Percentiles rank a stretch among this genome's conserved stretches.
Evolutionary conservation across 2,888 invertebrate genomes (phyloP).

Genomic region (Dasysyrphus albostriatus): DNA sequence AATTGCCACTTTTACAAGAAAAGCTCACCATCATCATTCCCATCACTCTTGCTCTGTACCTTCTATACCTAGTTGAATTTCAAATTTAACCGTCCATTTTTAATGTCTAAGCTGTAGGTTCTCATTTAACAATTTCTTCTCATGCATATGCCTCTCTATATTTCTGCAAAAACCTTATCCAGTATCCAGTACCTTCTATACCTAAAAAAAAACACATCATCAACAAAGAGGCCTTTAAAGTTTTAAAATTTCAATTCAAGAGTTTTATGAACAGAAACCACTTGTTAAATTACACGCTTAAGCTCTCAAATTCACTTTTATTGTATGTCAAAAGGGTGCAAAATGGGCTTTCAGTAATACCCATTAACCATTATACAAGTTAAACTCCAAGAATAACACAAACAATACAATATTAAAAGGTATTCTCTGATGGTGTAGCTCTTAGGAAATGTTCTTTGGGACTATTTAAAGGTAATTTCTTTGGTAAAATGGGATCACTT

Average conservation of each 20-base stretch:
- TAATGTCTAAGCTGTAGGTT: constrained; percentile 1
- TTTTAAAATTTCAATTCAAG: constrained; percentile 43
- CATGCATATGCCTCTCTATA: background rate
- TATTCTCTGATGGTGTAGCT: constrained; percentile 22
- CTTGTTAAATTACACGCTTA: constrained; percentile 48
- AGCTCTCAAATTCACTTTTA: constrained; percentile 45
- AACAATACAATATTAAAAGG: constrained; percentile 31
- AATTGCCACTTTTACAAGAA: constrained; percentile 47
- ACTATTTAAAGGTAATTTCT: constrained; percentile 12
- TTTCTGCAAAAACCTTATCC: constrained; percentile 1
- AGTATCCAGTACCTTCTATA: background rate
- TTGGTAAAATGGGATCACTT: constrained; percentile 39
- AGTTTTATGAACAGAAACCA: constrained; percentile 25
- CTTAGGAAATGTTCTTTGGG: background rate
- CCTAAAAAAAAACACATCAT: constrained; percentile 3
- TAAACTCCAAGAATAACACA: constrained; percentile 45
- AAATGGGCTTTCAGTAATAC: constrained; percentile 31
- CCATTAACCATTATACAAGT: constrained; percentile 40
- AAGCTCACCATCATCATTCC: constrained; percentile 32
- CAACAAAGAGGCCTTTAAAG: constrained; percentile 48
- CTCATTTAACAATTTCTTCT: constrained; percentile 34
- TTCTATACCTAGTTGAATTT: constrained; percentile 42
- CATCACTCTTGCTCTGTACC: constrained; percentile 20
- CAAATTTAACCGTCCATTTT: constrained; percentile 40
- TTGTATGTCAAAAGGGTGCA: constrained; percentile 28